A percentile compares a stretch with the other conserved stretches of the same genome.
phyloP scores from a whole-genome alignment of 2,888 invertebrate species.

The Steromphala cineraria region DNA sequence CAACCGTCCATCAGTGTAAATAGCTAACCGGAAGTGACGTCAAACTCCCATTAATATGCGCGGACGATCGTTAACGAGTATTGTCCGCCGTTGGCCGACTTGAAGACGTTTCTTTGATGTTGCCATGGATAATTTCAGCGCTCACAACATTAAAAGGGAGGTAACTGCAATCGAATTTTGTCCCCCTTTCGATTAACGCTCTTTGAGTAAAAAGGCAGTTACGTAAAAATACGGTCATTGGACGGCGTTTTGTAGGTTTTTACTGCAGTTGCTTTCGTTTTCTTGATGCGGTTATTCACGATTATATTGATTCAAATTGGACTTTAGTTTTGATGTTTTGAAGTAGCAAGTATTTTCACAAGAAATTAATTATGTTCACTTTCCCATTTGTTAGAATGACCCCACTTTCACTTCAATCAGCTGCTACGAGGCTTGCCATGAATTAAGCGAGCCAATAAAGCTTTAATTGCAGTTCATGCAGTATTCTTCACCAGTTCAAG shows the following conservation, averaged over 20 bases:
- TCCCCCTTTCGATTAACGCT: neutral
- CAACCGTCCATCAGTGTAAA: neutral
- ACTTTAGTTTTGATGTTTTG: neutral
- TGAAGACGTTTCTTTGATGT: neutral
- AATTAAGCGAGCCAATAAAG: too few species aligned
- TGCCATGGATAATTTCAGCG: neutral
- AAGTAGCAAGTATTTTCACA: neutral
- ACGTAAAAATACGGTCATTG: neutral
- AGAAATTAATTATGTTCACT: neutral
- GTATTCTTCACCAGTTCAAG: too few species aligned
- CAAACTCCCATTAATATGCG: constrained; percentile 2
- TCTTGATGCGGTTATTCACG: neutral
- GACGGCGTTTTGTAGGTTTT: neutral
- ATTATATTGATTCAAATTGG: neutral
- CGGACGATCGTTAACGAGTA: neutral
- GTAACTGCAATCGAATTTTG: neutral
- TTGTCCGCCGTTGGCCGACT: neutral
- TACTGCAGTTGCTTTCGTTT: neutral
- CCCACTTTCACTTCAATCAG: neutral
- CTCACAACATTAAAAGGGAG: neutral
- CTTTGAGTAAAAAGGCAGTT: neutral
- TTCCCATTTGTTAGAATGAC: neutral
- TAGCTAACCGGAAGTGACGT: neutral
- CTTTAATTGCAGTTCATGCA: too few species aligned
- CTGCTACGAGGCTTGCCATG: too few species aligned